Conservation (phyloP, 2,113 vertebrate species). For the Eurystomus gularis region DNA sequence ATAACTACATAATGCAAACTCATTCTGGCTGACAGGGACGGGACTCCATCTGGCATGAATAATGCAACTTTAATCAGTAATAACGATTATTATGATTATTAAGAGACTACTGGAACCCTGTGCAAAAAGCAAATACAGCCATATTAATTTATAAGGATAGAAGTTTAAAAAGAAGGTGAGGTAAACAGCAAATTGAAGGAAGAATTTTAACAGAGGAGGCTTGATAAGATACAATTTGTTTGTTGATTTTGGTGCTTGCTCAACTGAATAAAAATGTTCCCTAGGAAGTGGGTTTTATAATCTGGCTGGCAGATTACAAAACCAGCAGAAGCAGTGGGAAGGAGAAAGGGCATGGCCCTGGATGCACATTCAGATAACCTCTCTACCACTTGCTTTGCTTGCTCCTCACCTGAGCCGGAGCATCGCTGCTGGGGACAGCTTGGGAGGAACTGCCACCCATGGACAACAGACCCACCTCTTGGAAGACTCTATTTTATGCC, state of each 20-base stretch:
- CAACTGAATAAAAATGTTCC: not conserved
- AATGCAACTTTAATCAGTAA: conserved; percentile 80
- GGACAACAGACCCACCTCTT: not conserved
- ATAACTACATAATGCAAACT: conserved; percentile 69
- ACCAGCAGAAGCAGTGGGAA: not conserved
- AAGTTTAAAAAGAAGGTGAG: conserved; percentile 53
- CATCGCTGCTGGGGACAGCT: not conserved
- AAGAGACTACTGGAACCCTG: conserved; percentile 69
- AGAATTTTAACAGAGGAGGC: conserved; percentile 21
- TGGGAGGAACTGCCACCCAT: not conserved
- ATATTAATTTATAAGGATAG: conserved; percentile 63
- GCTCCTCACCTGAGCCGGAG: not conserved
- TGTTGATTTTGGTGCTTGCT: not conserved
- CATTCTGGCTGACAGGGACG: conserved; percentile 68
- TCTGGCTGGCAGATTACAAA: not conserved
- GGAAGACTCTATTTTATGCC: not conserved
- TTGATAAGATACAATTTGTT: not conserved
- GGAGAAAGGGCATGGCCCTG: not conserved
- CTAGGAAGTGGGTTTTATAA: not conserved
- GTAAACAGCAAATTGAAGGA: conserved; percentile 18
- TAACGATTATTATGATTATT: conserved; percentile 80
- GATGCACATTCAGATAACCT: not conserved
- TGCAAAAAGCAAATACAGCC: conserved; percentile 64
- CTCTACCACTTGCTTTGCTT: not conserved
- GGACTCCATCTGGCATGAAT: conserved; percentile 77